A percentile compares a stretch with the other conserved stretches of the same genome.
Conservation (phyloP, 64 coral and sea anemone genomes). For the Cladopsammia gracilis region DNA sequence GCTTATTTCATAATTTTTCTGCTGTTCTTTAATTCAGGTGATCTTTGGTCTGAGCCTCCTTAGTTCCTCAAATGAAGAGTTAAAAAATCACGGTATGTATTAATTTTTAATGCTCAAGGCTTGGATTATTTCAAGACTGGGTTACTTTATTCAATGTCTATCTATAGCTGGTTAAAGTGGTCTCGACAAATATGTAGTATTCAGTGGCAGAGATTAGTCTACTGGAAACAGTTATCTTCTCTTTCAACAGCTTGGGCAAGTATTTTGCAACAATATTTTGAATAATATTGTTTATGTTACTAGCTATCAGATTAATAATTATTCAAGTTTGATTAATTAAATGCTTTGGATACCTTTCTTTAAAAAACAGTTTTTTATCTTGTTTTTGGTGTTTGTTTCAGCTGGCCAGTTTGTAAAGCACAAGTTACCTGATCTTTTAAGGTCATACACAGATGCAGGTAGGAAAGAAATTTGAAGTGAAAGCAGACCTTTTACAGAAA, state of each 20-base stretch:
- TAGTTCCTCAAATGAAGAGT: conserved; percentile 95
- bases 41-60: conserved; percentile 96
- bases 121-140: background rate
- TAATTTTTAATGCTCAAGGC: background rate
- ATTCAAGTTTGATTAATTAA: background rate
- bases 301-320: background rate
- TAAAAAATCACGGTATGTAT: conserved; percentile 88
- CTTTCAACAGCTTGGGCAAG: no score
- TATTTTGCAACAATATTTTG: no score
- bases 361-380: background rate
- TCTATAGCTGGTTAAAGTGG: no score
- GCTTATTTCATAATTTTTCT: background rate
- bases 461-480: background rate
- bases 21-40: conserved; percentile 55
- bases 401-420: conserved; percentile 98
- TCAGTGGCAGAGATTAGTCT: no score
- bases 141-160: background rate
- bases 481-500: background rate
- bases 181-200: no score
- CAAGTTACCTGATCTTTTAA: conserved; percentile 93
- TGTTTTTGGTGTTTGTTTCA: conserved; percentile 19
- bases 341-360: background rate
- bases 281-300: background rate
- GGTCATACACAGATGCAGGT: conserved; percentile 98
- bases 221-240: no score